phyloP scores from a whole-genome alignment of 2,113 vertebrate genomes.

The Neogale vison region DNA sequence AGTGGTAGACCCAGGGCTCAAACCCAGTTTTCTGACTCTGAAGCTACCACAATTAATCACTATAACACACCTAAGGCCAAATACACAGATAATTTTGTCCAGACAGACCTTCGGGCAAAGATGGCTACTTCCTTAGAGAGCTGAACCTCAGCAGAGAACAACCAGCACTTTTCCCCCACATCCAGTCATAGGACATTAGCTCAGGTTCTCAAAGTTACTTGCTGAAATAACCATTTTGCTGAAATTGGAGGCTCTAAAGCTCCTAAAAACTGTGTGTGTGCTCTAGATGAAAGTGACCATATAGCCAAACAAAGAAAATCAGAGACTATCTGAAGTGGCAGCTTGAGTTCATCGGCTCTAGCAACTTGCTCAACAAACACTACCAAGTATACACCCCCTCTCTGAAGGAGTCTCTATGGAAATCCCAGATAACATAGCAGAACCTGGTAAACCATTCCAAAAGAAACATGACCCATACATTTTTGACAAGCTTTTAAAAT shows the following conservation, averaged over 20 bases:
- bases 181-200: neutral
- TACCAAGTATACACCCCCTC: neutral
- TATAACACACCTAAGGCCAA: neutral
- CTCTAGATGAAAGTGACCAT: conserved; percentile 11
- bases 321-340: neutral
- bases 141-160: neutral
- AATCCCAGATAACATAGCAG: conserved; percentile 52
- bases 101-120: neutral
- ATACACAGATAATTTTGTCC: neutral
- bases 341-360: conserved; percentile 44
- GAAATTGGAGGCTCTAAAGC: neutral
- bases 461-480: conserved; percentile 2
- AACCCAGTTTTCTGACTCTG: neutral
- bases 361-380: conserved; percentile 47
- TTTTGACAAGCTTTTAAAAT: conserved; percentile 51
- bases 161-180: neutral
- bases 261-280: neutral
- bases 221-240: conserved; percentile 16
- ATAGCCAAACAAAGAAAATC: conserved; percentile 48
- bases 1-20: neutral
- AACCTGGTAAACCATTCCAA: conserved; percentile 38
- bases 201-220: neutral
- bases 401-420: conserved; percentile 15
- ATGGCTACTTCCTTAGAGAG: neutral
- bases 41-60: neutral